These are phyloP conservation scores for Agrotis puta DNA, from an alignment of 2,888 invertebrate genomes.

Conservation along the genomic window DNA sequence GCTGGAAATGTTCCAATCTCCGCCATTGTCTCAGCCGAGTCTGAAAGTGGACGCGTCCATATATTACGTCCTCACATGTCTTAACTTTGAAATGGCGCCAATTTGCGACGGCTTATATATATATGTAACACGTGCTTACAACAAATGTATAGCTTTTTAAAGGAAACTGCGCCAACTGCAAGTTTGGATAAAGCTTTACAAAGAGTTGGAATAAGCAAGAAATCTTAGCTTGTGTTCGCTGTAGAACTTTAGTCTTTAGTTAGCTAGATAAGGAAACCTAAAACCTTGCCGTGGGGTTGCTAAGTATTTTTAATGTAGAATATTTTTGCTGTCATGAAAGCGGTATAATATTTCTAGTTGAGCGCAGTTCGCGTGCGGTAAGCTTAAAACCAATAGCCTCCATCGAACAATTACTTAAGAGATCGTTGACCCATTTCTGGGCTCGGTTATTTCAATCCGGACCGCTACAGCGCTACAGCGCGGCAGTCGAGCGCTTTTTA, in stretches of 20 bases:
- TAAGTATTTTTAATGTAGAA: conserved; percentile 35
- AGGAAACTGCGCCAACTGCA: conserved; percentile 43
- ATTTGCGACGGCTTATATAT: conserved; percentile 59
- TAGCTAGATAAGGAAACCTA: conserved; percentile 42
- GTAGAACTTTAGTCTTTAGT: conserved; percentile 52
- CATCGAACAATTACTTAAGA: conserved; percentile 82
- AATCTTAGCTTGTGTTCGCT: conserved; percentile 40
- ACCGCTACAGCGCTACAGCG: conserved; percentile 49
- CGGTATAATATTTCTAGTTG: conserved; percentile 26
- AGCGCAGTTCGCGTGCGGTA: conserved; percentile 38
- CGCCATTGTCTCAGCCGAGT: conserved; percentile 77
- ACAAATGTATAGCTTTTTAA: conserved; percentile 45
- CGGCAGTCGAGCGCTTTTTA: conserved; percentile 67
- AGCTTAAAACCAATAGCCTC: conserved; percentile 69
- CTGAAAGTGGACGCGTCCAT: conserved; percentile 73
- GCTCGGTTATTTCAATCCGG: conserved; percentile 72
- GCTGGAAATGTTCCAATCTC: conserved; percentile 85
- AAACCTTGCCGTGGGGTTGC: conserved; percentile 1
- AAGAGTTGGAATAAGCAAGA: conserved; percentile 41
- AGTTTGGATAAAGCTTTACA: conserved; percentile 52
- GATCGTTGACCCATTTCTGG: conserved; percentile 82
- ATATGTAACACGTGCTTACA: conserved; percentile 50
- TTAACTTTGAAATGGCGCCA: conserved; percentile 70
- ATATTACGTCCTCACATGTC: conserved; percentile 67
- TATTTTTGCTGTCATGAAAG: conserved; percentile 20